Percentiles rank a stretch among this genome's conserved stretches.
These are phyloP conservation scores for Amphipyra berbera DNA, from an alignment of 2,888 invertebrate genomes.

Conservation along the genomic window DNA sequence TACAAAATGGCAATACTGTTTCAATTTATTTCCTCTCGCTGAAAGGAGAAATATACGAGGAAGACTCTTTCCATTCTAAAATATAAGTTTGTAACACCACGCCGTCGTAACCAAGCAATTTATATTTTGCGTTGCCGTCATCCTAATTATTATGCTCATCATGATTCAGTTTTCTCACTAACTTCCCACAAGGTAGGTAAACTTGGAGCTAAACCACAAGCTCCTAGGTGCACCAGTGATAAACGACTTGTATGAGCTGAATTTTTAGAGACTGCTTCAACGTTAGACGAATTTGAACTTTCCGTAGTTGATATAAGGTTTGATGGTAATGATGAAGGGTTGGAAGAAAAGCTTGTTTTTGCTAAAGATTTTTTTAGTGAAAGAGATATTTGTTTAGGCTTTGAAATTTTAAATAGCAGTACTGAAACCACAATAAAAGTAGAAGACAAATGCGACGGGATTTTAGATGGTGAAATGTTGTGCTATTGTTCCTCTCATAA, in stretches of 20 bases:
- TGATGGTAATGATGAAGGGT: neutral
- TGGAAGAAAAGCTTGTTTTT: neutral
- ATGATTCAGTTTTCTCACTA: slow-evolving; percentile 42
- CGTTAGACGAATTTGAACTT: slow-evolving; percentile 2
- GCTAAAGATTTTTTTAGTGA: neutral
- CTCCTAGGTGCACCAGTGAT: slow-evolving; percentile 39
- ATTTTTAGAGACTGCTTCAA: slow-evolving; percentile 41
- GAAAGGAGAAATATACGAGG: neutral
- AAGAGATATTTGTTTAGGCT: slow-evolving; percentile 7
- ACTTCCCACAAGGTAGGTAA: slow-evolving; percentile 41
- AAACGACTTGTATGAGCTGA: slow-evolving; percentile 55
- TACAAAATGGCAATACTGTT: slow-evolving; percentile 5
- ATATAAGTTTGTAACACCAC: slow-evolving; percentile 10
- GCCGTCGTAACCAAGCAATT: slow-evolving; percentile 27
- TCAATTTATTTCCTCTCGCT: neutral
- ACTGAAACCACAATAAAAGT: no score
- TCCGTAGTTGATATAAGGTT: neutral
- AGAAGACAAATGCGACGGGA: neutral
- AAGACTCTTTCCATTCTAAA: slow-evolving; percentile 1
- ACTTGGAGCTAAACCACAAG: slow-evolving; percentile 45
- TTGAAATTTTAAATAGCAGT: slow-evolving; percentile 3
- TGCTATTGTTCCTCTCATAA: no score
- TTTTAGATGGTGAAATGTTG: no score
- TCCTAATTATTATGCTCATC: slow-evolving; percentile 40
- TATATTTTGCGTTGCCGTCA: slow-evolving; percentile 35